Base-by-base conservation (phyloP, 1,140 invertebrate species). In the Armadillidium nasatum region DNA sequence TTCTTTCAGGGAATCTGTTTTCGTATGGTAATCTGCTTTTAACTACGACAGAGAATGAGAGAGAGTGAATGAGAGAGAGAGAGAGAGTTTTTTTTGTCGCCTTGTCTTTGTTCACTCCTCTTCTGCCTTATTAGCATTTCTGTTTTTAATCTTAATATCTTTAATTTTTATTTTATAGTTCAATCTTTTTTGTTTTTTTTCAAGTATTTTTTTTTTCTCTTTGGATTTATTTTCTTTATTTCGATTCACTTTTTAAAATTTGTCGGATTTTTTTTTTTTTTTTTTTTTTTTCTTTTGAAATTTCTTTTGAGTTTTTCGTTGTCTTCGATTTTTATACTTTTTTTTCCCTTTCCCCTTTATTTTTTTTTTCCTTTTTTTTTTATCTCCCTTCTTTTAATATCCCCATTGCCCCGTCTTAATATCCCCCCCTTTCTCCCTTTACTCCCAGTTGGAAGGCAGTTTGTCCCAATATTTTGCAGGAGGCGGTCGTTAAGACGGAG, bases 401-500 rank as follows among this genome's bases (percentile, higher is more conserved):
- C 33, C 50, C 50, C 50, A n/a, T 19, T 19, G 11, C 50, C 19
- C 50, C 50, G 7, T 60, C 19, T 60, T 60, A 13, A 15, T 19
- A 15, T 60, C 50, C 19, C 50, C 19, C 50, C 50, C 50, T 19
- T 60, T 60, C 50, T 19, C 50, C 50, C 50, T 19, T 19, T 13
- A 19, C 50, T 60, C 50, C 50, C 50, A 15, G 11, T 60, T 60
- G 50, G 50, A 60, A 60, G 50, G 50, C 50, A 60, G 50, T 60
- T 60, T 60, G 50, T 60, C 50, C 50, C 50, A 60, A 60, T 60
- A 60, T 60, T 60, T 60, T 60, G 11, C 50, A 60, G 50, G 50
- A 60, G 50, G 50, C 50, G 50, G 50, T 19, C 50, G 50, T 60
- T 60, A 60, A 60, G 50, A 60, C 50, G 50, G 50, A 60, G 50